Base-by-base conservation (phyloP, 2,113 vertebrate species). In the Spea bombifrons region DNA sequence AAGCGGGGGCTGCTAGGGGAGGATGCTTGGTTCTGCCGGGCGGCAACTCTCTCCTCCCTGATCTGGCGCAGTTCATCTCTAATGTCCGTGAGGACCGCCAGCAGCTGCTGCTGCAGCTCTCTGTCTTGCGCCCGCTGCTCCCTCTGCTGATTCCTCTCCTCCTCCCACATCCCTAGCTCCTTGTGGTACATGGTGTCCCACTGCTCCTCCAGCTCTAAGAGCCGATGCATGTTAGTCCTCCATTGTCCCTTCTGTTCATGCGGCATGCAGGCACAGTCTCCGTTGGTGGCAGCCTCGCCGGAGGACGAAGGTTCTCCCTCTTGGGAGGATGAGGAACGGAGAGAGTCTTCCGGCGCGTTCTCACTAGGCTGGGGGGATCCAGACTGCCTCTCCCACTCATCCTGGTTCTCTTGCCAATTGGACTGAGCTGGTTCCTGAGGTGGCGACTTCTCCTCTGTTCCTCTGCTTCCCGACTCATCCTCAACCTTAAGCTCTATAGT, bases 161-260 rank as follows among this genome's bases (percentile, higher is more conserved):
- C 86, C 12, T 88, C 86, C 88, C 88, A 89, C 82, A 87, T 82
- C 74, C 86, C 86, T 17, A 88, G 64, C 87, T 89, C 88, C 17
- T 85, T 85, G 69, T 89, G 86, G 82, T 89, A 88, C 76, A 89
- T 81, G 45, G 83, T 84, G 75, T 88, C 87, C 88, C 87, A 86
- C 71, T 86, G 86, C 68, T 89, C 86, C 83, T 89, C 88, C 84
- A 89, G 84, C 75, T 89, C 88, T 15, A 88, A 81, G 71, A 89
- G 79, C 30, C 85, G 82, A 4, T 85, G 84, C 80, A 86, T 81
- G 57, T 85, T 88, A 83, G 87, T 85, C 83, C 83, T 81, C 86
- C 86, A 88, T 69, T 81, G 75, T 5, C 83, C 85, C 4, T 81
- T 77, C 7, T 73, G 71, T 0, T 84, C 82, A 0, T 86, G 84